Base-by-base conservation (phyloP, 2,888 invertebrate genomes). In the Neocrepidodera transversa region DNA sequence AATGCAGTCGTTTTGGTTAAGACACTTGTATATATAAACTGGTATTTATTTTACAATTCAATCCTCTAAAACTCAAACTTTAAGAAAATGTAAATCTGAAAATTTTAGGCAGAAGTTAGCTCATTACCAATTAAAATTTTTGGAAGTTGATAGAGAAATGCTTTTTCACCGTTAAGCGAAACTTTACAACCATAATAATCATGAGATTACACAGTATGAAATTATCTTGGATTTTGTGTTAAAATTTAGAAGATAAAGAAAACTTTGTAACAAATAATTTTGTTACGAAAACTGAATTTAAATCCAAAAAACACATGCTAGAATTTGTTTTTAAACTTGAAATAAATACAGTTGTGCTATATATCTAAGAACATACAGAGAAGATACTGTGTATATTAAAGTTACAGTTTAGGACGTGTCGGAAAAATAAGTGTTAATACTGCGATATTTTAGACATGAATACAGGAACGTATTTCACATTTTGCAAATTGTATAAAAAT, bases 111-210 rank as follows among this genome's bases (percentile, higher is more conserved):
- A 20, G 20, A 43, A 43, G 43, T 43, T 43, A 43, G 20, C 43
- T 43, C 43, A 43, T 43, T 43, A 43, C 43, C 43, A 43, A 43
- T 43, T 43, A 43, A 43, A 43, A 43, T 43, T 43, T 43, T 43
- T 23, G 43, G 43, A 43, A 43, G n/a, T 23, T 6, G 43, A 43
- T 20, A 23, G 43, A 23, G 43, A 20, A 43, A 43, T 43, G 23
- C 43, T 43, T 20, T 43, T 40, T 43, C 43, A 18, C 43, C 18
- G 23, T 43, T 43, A 20, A 18, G 43, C 11, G n/a, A 43, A 43
- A 43, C 43, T 43, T 43, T 43, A 23, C 23, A 43, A 43, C 43
- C 43, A 43, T 43, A 43, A 18, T 43, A 43, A 43, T 43, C 43
- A 43, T 23, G 43, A 43, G 43, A 43, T 43, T 43, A 43, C 43